Evolutionary conservation across 2,888 invertebrate species (phyloP).

Genomic region (Euzetes globulus): DNA sequence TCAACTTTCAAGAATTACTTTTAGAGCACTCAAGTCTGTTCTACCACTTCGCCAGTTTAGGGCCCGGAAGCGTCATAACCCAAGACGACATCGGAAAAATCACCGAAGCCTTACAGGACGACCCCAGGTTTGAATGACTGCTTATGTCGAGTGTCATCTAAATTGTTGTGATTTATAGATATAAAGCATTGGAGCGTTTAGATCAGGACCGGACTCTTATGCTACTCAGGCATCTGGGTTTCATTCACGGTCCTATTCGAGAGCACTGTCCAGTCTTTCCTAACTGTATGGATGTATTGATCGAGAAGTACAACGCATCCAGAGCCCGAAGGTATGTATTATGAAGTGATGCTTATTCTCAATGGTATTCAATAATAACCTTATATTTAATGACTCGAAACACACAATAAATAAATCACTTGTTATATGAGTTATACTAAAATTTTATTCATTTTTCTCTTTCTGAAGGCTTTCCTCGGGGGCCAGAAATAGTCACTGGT

Average conservation of each 20-base stretch:
- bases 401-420: not conserved
- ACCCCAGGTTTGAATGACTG: slow-evolving; percentile 61
- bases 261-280: slow-evolving; percentile 88
- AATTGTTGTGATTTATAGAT: slow-evolving; percentile 53
- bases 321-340: slow-evolving; percentile 50
- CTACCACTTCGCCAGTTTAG: slow-evolving; percentile 82
- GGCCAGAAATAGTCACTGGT: slow-evolving; percentile 60
- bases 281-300: slow-evolving; percentile 66
- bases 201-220: slow-evolving; percentile 91
- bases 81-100: slow-evolving; percentile 91
- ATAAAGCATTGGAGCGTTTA: slow-evolving; percentile 83
- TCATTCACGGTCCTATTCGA: slow-evolving; percentile 86
- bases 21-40: slow-evolving; percentile 87
- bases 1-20: slow-evolving; percentile 82
- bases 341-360: not conserved
- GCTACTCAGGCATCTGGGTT: slow-evolving; percentile 88
- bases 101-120: slow-evolving; percentile 80
- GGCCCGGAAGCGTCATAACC: slow-evolving; percentile 77
- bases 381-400: not conserved
- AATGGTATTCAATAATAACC: not conserved
- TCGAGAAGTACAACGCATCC: slow-evolving; percentile 62
- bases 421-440: not conserved
- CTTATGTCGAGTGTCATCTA: not conserved
- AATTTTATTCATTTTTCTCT: slow-evolving; percentile 8
- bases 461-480: slow-evolving; percentile 54